A percentile compares a stretch with the other conserved stretches of the same genome.
Evolutionary conservation across 2,113 vertebrate genomes (phyloP).

Genomic region (Uropsilus gracilis): DNA sequence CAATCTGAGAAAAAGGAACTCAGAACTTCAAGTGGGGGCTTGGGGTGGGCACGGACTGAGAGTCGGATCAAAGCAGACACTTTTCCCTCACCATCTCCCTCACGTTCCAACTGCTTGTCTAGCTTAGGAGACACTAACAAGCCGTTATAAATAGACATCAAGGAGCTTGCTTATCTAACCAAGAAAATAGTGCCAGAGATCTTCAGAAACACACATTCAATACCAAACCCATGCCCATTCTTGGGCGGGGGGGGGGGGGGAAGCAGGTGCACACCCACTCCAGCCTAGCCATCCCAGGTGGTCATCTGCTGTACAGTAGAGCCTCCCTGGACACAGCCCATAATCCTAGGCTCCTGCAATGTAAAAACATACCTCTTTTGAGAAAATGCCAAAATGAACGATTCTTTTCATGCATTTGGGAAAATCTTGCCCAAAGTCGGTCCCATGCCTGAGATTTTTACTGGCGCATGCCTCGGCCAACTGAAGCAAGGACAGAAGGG

Average conservation of each 20-base stretch:
- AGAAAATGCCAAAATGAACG: conserved; percentile 52
- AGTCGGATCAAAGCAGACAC: neutral
- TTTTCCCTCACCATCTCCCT: neutral
- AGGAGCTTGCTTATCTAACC: conserved; percentile 50
- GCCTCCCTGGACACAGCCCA: neutral
- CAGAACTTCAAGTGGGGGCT: neutral
- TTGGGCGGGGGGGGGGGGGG: no score
- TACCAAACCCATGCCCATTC: neutral
- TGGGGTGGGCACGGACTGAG: neutral
- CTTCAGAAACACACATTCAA: conserved; percentile 35
- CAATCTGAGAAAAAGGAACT: conserved; percentile 1
- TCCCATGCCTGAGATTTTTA: neutral
- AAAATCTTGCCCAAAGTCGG: neutral
- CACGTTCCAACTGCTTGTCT: neutral
- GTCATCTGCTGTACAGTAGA: neutral
- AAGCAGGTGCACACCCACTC: no score
- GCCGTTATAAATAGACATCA: conserved; percentile 20
- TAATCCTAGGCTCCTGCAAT: neutral
- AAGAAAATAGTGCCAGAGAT: conserved; percentile 18
- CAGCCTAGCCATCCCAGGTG: no score
- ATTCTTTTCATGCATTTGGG: neutral
- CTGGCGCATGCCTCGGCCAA: neutral
- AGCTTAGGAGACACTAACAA: neutral
- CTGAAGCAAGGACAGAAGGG: neutral
- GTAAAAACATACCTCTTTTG: conserved; percentile 38